A percentile compares a stretch with the other conserved stretches of the same genome.
Conservation (phyloP, 92 coral and sea anemone genomes). For the Pocillopora grandis region DNA sequence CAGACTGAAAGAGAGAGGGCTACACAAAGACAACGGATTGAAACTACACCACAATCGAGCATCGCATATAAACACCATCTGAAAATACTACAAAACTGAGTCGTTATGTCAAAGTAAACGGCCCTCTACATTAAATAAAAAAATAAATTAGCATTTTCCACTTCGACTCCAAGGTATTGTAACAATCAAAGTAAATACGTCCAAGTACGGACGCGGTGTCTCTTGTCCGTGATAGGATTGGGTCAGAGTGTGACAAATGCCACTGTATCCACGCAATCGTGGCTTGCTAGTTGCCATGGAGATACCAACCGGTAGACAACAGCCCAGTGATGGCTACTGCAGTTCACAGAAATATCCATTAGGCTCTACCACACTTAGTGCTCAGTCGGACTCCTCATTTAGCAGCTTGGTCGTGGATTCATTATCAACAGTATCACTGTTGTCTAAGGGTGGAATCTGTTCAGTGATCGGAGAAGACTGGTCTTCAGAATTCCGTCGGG, state of each 20-base stretch:
- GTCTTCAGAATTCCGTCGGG: slow-evolving; percentile 18
- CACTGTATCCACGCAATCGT: slow-evolving; percentile 26
- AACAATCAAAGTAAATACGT: slow-evolving; percentile 14
- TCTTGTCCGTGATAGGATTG: slow-evolving; percentile 15
- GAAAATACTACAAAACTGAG: slow-evolving; percentile 14
- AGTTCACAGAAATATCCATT: background rate
- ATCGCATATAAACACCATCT: slow-evolving; percentile 5
- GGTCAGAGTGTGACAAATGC: slow-evolving; percentile 38
- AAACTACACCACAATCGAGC: slow-evolving; percentile 8
- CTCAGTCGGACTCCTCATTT: slow-evolving; percentile 50
- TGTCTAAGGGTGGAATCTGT: slow-evolving; percentile 41
- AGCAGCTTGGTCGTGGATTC: slow-evolving; percentile 34
- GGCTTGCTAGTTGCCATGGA: background rate
- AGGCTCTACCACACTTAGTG: slow-evolving; percentile 9
- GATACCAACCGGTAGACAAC: background rate
- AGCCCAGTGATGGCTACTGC: background rate
- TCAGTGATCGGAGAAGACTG: slow-evolving; percentile 32
- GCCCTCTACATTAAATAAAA: slow-evolving; percentile 47
- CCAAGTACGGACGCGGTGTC: background rate
- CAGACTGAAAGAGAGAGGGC: slow-evolving; percentile 4
- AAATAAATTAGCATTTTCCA: slow-evolving; percentile 50
- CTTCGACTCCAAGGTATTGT: slow-evolving; percentile 28
- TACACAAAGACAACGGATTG: background rate
- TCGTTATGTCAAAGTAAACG: slow-evolving; percentile 19
- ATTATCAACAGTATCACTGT: slow-evolving; percentile 23